A percentile compares a stretch with the other conserved stretches of the same genome.
phyloP scores from a whole-genome alignment of 2,113 vertebrate species.

The Zosterops lateralis region DNA sequence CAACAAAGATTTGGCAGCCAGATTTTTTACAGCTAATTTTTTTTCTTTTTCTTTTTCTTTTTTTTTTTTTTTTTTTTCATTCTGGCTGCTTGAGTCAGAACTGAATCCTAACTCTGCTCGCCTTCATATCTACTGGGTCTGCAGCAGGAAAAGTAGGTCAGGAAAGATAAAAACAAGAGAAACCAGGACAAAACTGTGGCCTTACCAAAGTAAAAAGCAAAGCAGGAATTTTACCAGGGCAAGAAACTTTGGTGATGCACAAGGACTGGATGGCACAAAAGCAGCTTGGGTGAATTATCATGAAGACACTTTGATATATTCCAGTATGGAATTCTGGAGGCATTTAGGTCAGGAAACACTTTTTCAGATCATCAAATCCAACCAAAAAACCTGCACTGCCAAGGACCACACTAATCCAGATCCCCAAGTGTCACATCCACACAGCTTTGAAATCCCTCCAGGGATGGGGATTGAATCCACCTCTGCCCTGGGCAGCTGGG shows the following conservation, averaged over 20 bases:
- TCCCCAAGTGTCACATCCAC: not conserved
- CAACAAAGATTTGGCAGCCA: slow-evolving; percentile 61
- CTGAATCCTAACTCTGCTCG: slow-evolving; percentile 1
- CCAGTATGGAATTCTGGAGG: not conserved
- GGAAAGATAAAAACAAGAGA: not conserved
- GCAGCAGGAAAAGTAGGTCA: slow-evolving; percentile 47
- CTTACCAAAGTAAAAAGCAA: not conserved
- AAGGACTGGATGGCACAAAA: accelerated
- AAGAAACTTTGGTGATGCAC: not conserved
- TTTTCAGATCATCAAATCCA: not conserved
- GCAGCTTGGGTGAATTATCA: not conserved
- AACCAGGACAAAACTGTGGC: not conserved
- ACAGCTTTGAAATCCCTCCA: accelerated
- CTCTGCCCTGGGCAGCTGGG: not conserved
- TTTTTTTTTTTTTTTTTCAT: not conserved
- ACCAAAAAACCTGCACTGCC: not conserved
- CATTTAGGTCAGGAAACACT: not conserved
- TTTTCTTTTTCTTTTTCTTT: not conserved
- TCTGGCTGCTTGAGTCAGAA: slow-evolving; percentile 49
- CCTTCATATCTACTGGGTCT: not conserved
- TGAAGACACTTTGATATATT: not conserved
- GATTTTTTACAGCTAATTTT: slow-evolving; percentile 53
- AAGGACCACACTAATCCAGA: not conserved
- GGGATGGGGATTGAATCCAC: not conserved
- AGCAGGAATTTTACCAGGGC: not conserved